A percentile compares a stretch with the other conserved stretches of the same genome.
phyloP scores from a whole-genome alignment of 2,888 invertebrate genomes.

The Polia nebulosa region DNA sequence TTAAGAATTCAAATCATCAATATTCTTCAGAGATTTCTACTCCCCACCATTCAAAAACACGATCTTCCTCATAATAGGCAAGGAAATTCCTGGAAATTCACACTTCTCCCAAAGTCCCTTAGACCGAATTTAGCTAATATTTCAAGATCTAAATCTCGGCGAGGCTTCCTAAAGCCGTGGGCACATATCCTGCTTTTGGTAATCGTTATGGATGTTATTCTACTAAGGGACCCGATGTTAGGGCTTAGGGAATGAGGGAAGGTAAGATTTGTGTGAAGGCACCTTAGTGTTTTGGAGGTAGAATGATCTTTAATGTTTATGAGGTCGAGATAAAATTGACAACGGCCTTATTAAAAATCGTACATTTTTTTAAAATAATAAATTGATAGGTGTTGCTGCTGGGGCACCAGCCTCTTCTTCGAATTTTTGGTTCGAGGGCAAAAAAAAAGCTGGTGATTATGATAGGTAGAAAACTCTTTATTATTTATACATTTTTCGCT shows the following conservation, averaged over 20 bases:
- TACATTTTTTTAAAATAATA: too few relatives aligned
- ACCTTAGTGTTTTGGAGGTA: not conserved
- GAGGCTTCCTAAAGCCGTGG: conserved; percentile 53
- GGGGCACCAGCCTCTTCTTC: too few relatives aligned
- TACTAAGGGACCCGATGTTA: conserved; percentile 56
- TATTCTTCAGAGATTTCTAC: not conserved
- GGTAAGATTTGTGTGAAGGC: conserved; percentile 49
- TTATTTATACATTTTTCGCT: too few relatives aligned
- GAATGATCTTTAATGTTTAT: conserved; percentile 1
- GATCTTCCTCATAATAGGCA: conserved; percentile 11
- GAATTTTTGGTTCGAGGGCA: too few relatives aligned
- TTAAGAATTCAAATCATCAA: not conserved
- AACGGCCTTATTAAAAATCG: not conserved
- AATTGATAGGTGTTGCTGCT: too few relatives aligned
- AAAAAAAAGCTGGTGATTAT: too few relatives aligned
- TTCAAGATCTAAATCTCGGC: conserved; percentile 67
- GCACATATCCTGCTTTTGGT: conserved; percentile 64
- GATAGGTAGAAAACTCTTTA: too few relatives aligned
- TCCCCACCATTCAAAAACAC: not conserved
- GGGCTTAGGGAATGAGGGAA: conserved; percentile 53
- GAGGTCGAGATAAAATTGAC: not conserved
- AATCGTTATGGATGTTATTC: conserved; percentile 66
- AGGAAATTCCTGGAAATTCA: conserved; percentile 64
- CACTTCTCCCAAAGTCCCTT: conserved; percentile 48
- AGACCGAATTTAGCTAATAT: conserved; percentile 63